Evolutionary conservation across 2,888 invertebrate species (phyloP).

Genomic region (Pseudococcus viburni): DNA sequence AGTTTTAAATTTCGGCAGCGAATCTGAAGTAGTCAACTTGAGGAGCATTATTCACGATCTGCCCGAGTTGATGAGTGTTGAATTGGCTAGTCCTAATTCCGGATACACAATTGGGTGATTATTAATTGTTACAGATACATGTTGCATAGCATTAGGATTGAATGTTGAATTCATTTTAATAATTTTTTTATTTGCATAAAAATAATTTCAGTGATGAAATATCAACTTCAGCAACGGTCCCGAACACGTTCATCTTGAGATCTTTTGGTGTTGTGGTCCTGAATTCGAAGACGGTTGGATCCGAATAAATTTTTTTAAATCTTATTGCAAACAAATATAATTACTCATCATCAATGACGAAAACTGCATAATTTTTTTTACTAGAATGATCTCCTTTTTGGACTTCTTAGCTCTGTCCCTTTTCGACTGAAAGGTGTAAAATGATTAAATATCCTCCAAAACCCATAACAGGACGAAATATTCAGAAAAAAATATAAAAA

Average conservation of each 20-base stretch:
- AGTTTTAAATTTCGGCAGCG: conserved; percentile 66
- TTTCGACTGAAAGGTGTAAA: no score
- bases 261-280: not conserved
- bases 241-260: not conserved
- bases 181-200: not conserved
- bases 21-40: conserved; percentile 70
- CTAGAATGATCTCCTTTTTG: no score
- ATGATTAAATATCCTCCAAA: no score
- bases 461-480: no score
- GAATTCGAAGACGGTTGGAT: not conserved
- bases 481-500: no score
- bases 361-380: no score
- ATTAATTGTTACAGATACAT: not conserved
- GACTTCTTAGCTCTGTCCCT: no score
- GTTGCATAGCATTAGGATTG: no score
- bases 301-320: not conserved
- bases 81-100: conserved; percentile 72
- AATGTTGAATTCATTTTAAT: no score
- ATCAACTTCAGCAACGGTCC: not conserved
- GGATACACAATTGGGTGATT: conserved; percentile 71
- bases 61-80: conserved; percentile 70
- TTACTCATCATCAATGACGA: no score
- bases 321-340: no score
- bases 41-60: conserved; percentile 71
- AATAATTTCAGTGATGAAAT: not conserved